A percentile compares a stretch with the other conserved stretches of the same genome.
These are phyloP conservation scores for Henicopernis longicauda DNA, from an alignment of 2,113 vertebrate species.

Conservation along the genomic window DNA sequence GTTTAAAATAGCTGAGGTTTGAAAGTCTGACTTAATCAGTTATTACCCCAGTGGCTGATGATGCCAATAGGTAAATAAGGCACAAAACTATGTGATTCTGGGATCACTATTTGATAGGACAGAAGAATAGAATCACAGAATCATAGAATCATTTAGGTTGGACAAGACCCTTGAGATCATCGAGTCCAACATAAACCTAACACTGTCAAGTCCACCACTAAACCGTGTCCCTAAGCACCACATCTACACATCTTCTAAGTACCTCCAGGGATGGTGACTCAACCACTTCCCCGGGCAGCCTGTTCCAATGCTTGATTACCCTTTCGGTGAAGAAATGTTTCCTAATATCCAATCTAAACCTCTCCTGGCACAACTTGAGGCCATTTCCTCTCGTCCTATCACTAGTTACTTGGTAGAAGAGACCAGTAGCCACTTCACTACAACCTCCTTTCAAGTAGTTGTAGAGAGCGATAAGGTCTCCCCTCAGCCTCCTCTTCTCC, in stretches of 20 bases:
- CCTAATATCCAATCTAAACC: not conserved
- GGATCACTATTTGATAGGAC: not conserved
- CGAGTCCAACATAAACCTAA: accelerated
- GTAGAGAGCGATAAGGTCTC: not conserved
- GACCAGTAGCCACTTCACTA: accelerated
- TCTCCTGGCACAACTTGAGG: accelerated
- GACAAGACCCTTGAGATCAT: not conserved
- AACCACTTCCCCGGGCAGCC: not conserved
- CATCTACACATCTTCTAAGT: accelerated
- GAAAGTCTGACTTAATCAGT: not conserved
- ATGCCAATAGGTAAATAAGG: not conserved
- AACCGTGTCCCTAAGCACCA: not conserved
- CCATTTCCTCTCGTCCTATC: accelerated
- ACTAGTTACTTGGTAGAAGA: not conserved
- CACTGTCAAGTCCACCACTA: too few species aligned
- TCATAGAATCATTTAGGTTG: not conserved
- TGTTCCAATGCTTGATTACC: not conserved
- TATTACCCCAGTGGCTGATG: not conserved
- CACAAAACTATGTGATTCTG: not conserved
- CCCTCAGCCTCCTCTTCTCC: not conserved
- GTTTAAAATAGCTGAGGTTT: not conserved
- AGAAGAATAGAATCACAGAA: not conserved
- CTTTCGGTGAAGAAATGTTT: not conserved
- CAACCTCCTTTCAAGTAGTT: not conserved
- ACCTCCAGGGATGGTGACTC: not conserved